Percentiles rank a stretch among this genome's conserved stretches.
phyloP scores from a whole-genome alignment of 2,797 vertebrate genomes.

The Paguma larvata region DNA sequence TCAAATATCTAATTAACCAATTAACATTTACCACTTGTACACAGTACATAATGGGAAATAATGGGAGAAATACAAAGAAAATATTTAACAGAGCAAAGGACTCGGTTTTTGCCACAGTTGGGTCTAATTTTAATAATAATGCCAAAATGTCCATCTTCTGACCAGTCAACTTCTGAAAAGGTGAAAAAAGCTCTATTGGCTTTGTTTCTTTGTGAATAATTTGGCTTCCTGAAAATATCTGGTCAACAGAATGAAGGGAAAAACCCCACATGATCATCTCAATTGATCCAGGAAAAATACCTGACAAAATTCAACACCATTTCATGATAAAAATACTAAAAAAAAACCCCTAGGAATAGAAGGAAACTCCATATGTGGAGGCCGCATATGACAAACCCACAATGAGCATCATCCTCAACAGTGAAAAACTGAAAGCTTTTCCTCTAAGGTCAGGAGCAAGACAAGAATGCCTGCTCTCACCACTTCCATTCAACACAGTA shows the following conservation, averaged over 20 bases:
- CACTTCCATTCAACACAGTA: background rate
- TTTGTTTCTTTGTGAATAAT: background rate
- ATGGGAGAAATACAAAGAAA: background rate
- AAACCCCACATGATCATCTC: background rate
- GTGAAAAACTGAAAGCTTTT: background rate
- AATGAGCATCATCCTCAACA: background rate
- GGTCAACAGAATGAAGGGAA: background rate
- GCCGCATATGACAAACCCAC: background rate
- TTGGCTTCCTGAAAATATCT: constrained; percentile 9
- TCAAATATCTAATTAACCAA: constrained; percentile 11
- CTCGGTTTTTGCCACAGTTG: background rate
- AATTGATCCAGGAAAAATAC: background rate
- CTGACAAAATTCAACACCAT: background rate
- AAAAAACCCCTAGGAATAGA: background rate
- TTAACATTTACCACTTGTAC: constrained; percentile 4
- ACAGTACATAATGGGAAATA: background rate
- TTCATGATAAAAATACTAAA: background rate
- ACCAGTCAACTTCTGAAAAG: constrained; percentile 27
- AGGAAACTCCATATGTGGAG: background rate
- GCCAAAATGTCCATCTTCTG: background rate
- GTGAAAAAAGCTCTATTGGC: background rate
- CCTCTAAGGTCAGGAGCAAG: background rate
- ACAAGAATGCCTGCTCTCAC: background rate
- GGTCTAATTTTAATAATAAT: background rate
- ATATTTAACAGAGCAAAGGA: background rate